phyloP scores from a whole-genome alignment of 2,113 vertebrate species.

The Probosciger aterrimus region DNA sequence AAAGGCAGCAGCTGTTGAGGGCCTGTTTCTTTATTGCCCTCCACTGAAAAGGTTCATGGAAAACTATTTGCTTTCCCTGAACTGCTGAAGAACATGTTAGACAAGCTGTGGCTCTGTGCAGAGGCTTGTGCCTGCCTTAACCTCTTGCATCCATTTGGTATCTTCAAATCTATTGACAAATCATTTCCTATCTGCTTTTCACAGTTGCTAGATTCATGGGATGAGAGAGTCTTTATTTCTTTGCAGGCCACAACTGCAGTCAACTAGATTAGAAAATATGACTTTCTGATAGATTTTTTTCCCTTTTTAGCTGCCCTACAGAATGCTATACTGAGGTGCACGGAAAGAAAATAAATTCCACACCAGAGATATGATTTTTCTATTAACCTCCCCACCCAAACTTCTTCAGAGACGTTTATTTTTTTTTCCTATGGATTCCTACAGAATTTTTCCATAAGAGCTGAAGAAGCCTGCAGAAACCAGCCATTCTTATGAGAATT shows the following conservation, averaged over 20 bases:
- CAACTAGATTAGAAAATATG: conserved; percentile 43
- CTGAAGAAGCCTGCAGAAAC: not conserved
- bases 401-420: not conserved
- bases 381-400: conserved; percentile 45
- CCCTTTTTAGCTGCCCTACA: not conserved
- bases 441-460: not conserved
- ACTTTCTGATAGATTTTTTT: not conserved
- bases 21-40: conserved; percentile 51
- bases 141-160: conserved; percentile 4
- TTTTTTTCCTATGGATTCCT: not conserved
- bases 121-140: not conserved
- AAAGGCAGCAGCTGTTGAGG: conserved; percentile 32
- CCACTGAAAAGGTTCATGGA: conserved; percentile 21
- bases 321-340: not conserved
- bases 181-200: conserved; percentile 38
- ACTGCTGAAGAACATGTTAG: conserved; percentile 21
- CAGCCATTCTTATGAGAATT: not conserved
- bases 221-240: conserved; percentile 45
- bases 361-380: conserved; percentile 33
- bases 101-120: not conserved
- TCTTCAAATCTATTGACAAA: conserved; percentile 46
- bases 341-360: not conserved
- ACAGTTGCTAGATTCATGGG: conserved; percentile 24
- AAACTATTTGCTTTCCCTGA: conserved; percentile 57
- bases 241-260: not conserved